A percentile compares a stretch with the other conserved stretches of the same genome.
Evolutionary conservation across 1,140 invertebrate species (phyloP).

Genomic region (Lepeophtheirus salmonis): DNA sequence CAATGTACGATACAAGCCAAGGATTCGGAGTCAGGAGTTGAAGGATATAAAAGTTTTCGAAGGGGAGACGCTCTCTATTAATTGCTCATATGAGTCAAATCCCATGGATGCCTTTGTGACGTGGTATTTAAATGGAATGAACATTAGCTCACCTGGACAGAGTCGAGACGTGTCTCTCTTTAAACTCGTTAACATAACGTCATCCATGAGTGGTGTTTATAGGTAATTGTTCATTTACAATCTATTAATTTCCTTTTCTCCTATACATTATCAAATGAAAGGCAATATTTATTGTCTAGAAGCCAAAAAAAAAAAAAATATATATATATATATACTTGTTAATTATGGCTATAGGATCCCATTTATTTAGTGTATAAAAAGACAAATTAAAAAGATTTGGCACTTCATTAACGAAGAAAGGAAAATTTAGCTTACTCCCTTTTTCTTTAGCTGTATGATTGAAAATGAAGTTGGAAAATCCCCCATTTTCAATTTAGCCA

Average conservation of each 20-base stretch:
- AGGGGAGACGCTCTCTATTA: slow-evolving; percentile 1
- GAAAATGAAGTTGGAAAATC: slow-evolving; percentile 7
- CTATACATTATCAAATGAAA: too few relatives aligned
- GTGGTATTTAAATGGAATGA: neutral
- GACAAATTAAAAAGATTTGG: neutral
- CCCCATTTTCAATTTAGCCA: neutral
- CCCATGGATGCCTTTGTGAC: neutral
- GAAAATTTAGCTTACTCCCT: neutral
- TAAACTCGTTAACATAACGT: neutral
- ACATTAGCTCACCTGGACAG: neutral
- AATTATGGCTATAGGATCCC: neutral
- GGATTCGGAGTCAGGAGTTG: neutral
- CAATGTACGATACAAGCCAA: slow-evolving; percentile 9
- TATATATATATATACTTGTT: neutral
- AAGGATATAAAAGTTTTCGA: neutral
- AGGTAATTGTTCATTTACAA: too few relatives aligned
- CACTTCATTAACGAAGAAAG: neutral
- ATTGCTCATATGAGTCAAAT: slow-evolving; percentile 5
- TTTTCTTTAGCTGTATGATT: slow-evolving; percentile 1
- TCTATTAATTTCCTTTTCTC: too few relatives aligned
- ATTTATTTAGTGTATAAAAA: too few relatives aligned
- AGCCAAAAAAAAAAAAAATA: neutral
- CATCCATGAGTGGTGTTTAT: neutral
- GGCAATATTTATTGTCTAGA: neutral
- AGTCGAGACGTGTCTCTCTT: neutral